These are phyloP conservation scores for Hypomecis punctinalis DNA, from an alignment of 2,888 invertebrate genomes.

Conservation along the genomic window DNA sequence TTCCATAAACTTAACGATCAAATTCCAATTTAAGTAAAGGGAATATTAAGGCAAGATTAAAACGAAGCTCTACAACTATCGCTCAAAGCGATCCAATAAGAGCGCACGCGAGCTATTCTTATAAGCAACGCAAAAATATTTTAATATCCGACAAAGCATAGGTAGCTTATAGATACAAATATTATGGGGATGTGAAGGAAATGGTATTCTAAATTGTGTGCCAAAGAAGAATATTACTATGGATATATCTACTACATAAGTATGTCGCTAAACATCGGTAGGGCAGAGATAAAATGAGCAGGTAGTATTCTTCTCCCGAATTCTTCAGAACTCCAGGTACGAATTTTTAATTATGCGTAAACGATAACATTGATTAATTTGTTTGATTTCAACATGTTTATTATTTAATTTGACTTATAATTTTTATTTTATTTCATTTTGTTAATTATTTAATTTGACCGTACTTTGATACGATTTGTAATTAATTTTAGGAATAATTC, in stretches of 20 bases:
- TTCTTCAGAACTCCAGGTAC: too few species aligned
- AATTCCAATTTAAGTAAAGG: conserved; percentile 32
- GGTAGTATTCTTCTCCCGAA: too few species aligned
- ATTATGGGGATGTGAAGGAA: not conserved
- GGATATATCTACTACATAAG: not conserved
- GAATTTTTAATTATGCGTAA: too few species aligned
- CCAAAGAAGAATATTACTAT: not conserved
- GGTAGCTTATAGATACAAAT: not conserved
- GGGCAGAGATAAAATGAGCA: too few species aligned
- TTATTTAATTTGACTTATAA: too few species aligned
- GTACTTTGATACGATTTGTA: too few species aligned
- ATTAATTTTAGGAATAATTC: too few species aligned
- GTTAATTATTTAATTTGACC: too few species aligned
- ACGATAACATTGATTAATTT: too few species aligned
- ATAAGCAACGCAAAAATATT: conserved; percentile 27
- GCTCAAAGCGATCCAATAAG: conserved; percentile 41
- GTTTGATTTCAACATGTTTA: too few species aligned
- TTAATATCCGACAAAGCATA: conserved; percentile 33
- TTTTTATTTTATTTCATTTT: too few species aligned
- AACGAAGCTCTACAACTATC: conserved; percentile 39
- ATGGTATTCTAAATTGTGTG: not conserved
- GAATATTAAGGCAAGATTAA: conserved; percentile 40
- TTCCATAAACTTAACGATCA: conserved; percentile 29
- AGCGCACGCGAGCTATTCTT: conserved; percentile 33
- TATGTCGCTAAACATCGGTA: too few species aligned